Percentiles rank a stretch among this genome's conserved stretches.
phyloP scores from a whole-genome alignment of 2,113 vertebrate genomes.

The Trematocara unimaculatum region DNA sequence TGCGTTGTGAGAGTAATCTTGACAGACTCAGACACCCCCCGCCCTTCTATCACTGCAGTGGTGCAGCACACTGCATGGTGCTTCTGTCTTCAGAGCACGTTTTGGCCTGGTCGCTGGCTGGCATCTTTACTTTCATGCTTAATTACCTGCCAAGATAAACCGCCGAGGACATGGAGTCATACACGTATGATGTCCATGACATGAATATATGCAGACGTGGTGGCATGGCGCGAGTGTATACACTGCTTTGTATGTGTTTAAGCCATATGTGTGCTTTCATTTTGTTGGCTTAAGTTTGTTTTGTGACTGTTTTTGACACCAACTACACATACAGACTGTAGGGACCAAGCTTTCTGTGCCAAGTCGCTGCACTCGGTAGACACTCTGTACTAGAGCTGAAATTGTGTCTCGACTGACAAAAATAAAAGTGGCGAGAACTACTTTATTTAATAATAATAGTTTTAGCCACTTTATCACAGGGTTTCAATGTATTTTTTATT shows the following conservation, averaged over 20 bases:
- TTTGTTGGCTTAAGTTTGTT: neutral
- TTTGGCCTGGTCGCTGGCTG: conserved; percentile 28
- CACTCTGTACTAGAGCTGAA: neutral
- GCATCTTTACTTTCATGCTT: conserved; percentile 66
- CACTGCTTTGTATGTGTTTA: neutral
- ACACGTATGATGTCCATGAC: conserved; percentile 43
- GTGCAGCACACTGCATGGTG: conserved; percentile 33
- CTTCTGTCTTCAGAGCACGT: conserved; percentile 65
- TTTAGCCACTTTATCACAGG: neutral
- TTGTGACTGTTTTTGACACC: neutral
- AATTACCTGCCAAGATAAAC: conserved; percentile 68
- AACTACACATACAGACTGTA: neutral
- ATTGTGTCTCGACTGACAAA: neutral
- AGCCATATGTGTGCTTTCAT: neutral
- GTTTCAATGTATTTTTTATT: neutral
- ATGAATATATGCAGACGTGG: conserved; percentile 18
- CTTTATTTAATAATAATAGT: neutral
- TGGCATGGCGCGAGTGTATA: neutral
- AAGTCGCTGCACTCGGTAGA: neutral
- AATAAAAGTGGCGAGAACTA: neutral
- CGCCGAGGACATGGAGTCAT: conserved; percentile 32
- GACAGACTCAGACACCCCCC: conserved; percentile 28
- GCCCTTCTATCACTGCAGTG: conserved; percentile 27
- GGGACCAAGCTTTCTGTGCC: neutral
- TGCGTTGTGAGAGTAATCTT: conserved; percentile 47